Base-by-base conservation (phyloP, 1,140 invertebrate species). In the Trichonephila clavata region DNA sequence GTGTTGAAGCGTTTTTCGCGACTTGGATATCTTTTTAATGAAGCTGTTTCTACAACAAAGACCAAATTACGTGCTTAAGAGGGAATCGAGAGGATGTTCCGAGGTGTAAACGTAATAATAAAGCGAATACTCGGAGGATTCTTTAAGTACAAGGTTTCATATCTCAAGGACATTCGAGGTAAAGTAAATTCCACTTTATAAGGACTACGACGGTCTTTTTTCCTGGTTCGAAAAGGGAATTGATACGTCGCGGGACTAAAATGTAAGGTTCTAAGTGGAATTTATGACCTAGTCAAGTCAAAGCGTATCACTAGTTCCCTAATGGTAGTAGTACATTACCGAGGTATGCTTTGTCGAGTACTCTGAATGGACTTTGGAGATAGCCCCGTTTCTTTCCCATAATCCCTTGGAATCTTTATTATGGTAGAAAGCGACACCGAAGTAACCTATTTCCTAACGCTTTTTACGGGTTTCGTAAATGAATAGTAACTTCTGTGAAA, bases 271-370 rank as follows among this genome's bases (percentile, higher is more conserved):
- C 50, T 83, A 83, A 83, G 21, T 59, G 43, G 81, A 83, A 83
- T 59, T 83, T 83, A 83, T 83, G 81, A 57, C n/a, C 81, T 59
- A 83, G 80, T 50, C 80, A 50, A 50, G 80, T 83, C 43, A 83
- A 21, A 83, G 80, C 39, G 80, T 83, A 83, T 83, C 80, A 57
- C 81, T 83, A 57, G 81, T 83, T 83, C 81, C 81, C 81, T 24
- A 57, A 83, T 83, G 10, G 21, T 59, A 50, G 39, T 13, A 24
- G 81, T 59, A 27, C 81, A 24, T 83, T 13, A 20, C 18, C 13
- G 81, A 83, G 21, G 39, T 59, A 50, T 50, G 43, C 20, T 83
- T 57, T 83, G 7, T 83, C 21, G 20, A n/a, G 39, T 50, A 21
- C 21, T 59, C 7, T n/a, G 43, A 83, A 83, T 21, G 80, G 39